phyloP scores from a whole-genome alignment of 1,140 invertebrate species.

The Calosoma granatense region DNA sequence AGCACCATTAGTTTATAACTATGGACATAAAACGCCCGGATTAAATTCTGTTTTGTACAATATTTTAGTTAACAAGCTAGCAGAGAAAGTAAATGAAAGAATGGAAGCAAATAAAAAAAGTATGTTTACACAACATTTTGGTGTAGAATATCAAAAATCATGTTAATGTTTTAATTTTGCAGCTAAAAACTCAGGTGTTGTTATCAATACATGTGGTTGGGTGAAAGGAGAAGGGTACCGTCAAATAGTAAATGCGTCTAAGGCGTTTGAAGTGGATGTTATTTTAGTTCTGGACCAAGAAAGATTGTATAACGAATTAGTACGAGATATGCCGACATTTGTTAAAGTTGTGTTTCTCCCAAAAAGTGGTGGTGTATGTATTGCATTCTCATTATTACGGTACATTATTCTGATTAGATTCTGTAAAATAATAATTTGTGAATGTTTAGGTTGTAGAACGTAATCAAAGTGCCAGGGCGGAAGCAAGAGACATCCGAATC shows the following conservation, averaged over 20 bases:
- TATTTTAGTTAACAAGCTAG: slow-evolving; percentile 71
- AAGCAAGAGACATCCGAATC: slow-evolving; percentile 70
- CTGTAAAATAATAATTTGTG: slow-evolving; percentile 7
- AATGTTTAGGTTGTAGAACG: slow-evolving; percentile 70
- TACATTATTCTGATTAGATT: slow-evolving; percentile 4
- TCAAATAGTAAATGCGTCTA: slow-evolving; percentile 71
- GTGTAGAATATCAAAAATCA: not conserved
- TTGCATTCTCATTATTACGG: slow-evolving; percentile 13
- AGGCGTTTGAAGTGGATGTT: slow-evolving; percentile 91
- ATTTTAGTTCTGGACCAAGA: slow-evolving; percentile 96
- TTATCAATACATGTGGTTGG: slow-evolving; percentile 99
- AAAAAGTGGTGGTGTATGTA: slow-evolving; percentile 89
- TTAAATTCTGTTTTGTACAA: slow-evolving; percentile 81
- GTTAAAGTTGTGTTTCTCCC: slow-evolving; percentile 89
- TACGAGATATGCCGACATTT: slow-evolving; percentile 84
- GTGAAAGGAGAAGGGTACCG: slow-evolving; percentile 84
- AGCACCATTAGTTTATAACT: slow-evolving; percentile 89
- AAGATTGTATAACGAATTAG: slow-evolving; percentile 87
- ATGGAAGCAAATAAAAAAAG: slow-evolving; percentile 80
- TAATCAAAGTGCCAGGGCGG: slow-evolving; percentile 55
- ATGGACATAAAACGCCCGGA: slow-evolving; percentile 73
- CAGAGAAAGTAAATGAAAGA: slow-evolving; percentile 75
- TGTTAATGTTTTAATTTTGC: slow-evolving; percentile 28
- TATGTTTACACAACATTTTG: slow-evolving; percentile 32
- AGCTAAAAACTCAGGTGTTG: slow-evolving; percentile 83